phyloP scores from a whole-genome alignment of 2,797 vertebrate species.

The Chloroceryle amazona region DNA sequence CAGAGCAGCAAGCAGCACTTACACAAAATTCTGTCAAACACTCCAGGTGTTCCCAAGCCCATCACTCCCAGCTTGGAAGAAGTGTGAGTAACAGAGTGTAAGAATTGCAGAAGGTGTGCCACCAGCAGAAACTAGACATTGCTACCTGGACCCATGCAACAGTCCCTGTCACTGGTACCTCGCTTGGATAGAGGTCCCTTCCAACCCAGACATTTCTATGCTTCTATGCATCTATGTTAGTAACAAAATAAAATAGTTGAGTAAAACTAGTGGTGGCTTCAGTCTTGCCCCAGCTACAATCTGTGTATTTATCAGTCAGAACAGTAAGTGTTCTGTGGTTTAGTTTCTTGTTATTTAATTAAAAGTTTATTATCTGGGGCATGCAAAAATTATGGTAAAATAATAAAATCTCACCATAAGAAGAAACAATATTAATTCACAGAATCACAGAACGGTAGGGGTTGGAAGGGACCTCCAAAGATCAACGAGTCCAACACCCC shows the following conservation, averaged over 20 bases:
- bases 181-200: not conserved
- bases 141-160: not conserved
- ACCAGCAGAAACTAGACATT: not conserved
- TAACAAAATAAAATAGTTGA: not conserved
- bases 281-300: not conserved
- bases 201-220: too few species aligned
- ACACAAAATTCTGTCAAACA: not conserved
- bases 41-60: not conserved
- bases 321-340: not conserved
- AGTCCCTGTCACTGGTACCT: fast-evolving
- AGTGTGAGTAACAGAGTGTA: not conserved
- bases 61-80: not conserved
- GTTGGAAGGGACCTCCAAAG: too few species aligned
- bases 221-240: not conserved
- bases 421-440: not conserved
- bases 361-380: not conserved
- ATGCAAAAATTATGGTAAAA: not conserved
- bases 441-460: too few species aligned
- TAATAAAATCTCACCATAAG: not conserved
- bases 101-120: not conserved
- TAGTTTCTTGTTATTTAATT: not conserved
- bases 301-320: not conserved
- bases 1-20: not conserved
- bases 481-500: too few species aligned
- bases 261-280: not conserved